A percentile compares a stretch with the other conserved stretches of the same genome.
Conservation (phyloP, 1,140 invertebrate genomes). For the Macrotrachela quadricornifera region DNA sequence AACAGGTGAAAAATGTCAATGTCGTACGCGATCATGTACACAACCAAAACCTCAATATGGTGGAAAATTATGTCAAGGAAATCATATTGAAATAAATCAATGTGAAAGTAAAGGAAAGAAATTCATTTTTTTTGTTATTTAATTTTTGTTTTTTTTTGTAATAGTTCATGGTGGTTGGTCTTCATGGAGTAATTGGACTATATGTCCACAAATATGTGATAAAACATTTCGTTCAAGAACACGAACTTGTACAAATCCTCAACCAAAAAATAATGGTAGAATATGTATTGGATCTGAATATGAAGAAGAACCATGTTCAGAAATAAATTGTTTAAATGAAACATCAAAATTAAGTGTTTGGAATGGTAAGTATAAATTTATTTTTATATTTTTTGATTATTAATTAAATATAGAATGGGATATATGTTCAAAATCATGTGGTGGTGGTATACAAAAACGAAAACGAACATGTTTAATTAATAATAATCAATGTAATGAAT, state of each 20-base stretch:
- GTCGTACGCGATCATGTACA: slow-evolving; percentile 1
- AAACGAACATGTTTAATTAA: background rate
- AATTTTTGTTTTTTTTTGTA: slow-evolving; percentile 2
- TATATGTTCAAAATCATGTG: slow-evolving; percentile 1
- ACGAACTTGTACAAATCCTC: slow-evolving; percentile 1
- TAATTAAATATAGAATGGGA: background rate
- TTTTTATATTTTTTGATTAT: too few relatives aligned
- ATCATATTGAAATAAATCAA: slow-evolving; percentile 2
- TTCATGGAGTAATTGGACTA: background rate
- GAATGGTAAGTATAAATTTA: background rate
- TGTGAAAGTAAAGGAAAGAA: slow-evolving; percentile 4
- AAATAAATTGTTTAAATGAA: background rate
- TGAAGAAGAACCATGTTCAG: slow-evolving; percentile 5
- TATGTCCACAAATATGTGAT: too few relatives aligned
- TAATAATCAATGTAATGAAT: background rate
- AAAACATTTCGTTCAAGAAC: background rate
- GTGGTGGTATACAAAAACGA: slow-evolving; percentile 1
- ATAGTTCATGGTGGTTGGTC: background rate
- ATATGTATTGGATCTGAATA: slow-evolving; percentile 4
- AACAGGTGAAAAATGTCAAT: background rate
- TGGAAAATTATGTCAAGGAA: slow-evolving; percentile 4
- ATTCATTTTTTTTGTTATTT: background rate
- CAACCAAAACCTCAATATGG: background rate
- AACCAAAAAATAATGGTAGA: background rate
- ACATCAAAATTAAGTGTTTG: background rate